Evolutionary conservation across 2,113 vertebrate genomes (phyloP), one percentile per base, ranked within the genome.

Genomic region (Clinocottus analis): DNA sequence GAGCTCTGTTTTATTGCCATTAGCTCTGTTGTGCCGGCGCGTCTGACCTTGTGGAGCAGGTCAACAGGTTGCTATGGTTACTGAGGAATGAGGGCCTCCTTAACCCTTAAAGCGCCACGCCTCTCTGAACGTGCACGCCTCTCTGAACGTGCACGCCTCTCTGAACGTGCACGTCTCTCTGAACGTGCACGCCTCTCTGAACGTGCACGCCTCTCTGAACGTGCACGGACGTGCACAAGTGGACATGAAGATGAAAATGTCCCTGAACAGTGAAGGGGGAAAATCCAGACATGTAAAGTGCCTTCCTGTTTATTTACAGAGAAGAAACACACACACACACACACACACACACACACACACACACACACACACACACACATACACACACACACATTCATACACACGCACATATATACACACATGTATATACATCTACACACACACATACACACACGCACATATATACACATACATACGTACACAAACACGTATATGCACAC

Each of bases 41-140:
- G 39, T 70, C 47, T 77, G 75, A 85, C 75, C 61, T 83, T 29
- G 23, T 75, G 8, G 47, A 82, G 45, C 35, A 77, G 62, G 69
- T 84, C 58, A 74, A 27, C 25, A 41, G n/a, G 83, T 85, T 86
- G 49, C 75, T 59, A 67, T 87, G 78, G 84, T 81, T 77, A 82
- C 75, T 17, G 17, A 72, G 76, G 72, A 79, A 61, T 4, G 5
- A 75, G 41, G 29, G 11, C 31, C 33, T 65, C 37, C 43, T 64
- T 41, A 78, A 64, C 71, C 33, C 39, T 72, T 60, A 80, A 37
- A 70, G 67, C 47, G 45, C 19, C 23, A 14, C 0, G 27, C 62
- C 60, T 58, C 72, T 75, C 17, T 73, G 12, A 62, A 67, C 25
- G 64, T 66, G 27, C 55, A 21, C 60, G n/a, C n/a, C n/a, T n/a